Percentiles rank a stretch among this genome's conserved stretches.
phyloP scores from a whole-genome alignment of 2,797 vertebrate species.

The Anomalospiza imberbis region DNA sequence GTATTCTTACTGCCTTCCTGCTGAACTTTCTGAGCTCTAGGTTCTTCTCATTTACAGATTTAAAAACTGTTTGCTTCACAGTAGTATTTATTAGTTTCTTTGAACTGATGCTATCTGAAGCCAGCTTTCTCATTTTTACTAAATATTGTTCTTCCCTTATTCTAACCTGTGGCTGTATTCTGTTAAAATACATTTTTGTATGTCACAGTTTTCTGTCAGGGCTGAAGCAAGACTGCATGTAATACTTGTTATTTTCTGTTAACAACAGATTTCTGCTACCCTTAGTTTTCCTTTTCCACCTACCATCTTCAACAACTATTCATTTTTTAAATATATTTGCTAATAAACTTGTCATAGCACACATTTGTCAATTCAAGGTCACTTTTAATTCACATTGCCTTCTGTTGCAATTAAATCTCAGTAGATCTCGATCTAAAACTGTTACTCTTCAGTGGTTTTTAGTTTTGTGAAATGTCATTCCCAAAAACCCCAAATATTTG shows the following conservation, averaged over 20 bases:
- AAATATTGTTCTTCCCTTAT: neutral
- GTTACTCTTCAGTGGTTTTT: neutral
- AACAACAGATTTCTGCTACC: neutral
- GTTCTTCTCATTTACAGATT: neutral
- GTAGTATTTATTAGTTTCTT: neutral
- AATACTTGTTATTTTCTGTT: neutral
- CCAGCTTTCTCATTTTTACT: neutral
- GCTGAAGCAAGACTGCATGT: neutral
- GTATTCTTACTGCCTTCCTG: neutral
- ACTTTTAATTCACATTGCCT: neutral
- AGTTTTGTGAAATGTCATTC: neutral
- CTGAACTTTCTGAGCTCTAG: neutral
- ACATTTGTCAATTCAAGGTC: neutral
- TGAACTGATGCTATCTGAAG: neutral
- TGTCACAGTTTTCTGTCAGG: neutral
- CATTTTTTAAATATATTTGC: neutral
- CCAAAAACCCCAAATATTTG: neutral
- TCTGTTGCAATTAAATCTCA: neutral
- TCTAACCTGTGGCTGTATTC: neutral
- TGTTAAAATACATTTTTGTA: neutral
- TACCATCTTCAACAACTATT: neutral
- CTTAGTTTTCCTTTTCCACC: neutral
- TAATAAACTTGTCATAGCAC: neutral
- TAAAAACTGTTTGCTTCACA: neutral
- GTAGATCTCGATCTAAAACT: neutral